These are phyloP conservation scores for Pterostichus madidus DNA, from an alignment of 2,888 invertebrate genomes.

Conservation along the genomic window DNA sequence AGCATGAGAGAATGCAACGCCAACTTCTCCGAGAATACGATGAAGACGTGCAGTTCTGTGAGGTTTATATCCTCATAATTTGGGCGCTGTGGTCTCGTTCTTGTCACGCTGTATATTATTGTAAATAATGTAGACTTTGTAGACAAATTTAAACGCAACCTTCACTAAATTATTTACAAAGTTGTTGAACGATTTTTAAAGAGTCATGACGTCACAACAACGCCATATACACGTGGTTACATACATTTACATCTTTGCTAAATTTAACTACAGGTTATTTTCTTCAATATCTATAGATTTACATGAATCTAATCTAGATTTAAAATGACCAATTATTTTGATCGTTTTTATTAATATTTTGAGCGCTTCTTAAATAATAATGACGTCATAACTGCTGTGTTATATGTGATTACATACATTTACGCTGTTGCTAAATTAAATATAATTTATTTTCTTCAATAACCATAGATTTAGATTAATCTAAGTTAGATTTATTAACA, in stretches of 20 bases:
- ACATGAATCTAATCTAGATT: not conserved
- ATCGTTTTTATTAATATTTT: too few species aligned
- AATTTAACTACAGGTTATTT: too few species aligned
- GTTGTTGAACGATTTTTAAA: too few species aligned
- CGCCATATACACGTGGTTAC: too few species aligned
- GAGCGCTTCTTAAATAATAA: not conserved
- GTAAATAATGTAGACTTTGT: conserved; percentile 19
- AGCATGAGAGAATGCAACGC: conserved; percentile 10
- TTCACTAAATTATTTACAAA: not conserved
- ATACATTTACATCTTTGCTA: too few species aligned
- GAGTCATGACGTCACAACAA: too few species aligned
- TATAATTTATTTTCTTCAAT: too few species aligned
- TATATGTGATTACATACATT: not conserved
- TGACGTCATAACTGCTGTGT: conserved; percentile 11
- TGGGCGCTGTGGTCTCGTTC: conserved; percentile 21
- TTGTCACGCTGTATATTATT: conserved; percentile 28
- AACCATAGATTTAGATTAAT: too few species aligned
- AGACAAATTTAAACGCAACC: conserved; percentile 11
- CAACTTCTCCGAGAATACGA: not conserved
- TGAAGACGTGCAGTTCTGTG: not conserved
- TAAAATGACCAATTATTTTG: too few species aligned
- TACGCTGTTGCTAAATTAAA: not conserved
- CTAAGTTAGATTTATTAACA: not conserved
- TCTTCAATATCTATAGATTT: too few species aligned
- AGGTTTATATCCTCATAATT: conserved; percentile 29